Evolutionary conservation across 1,140 invertebrate species (phyloP), one percentile per base, ranked within the genome.

Genomic region (Artemia franciscana): DNA sequence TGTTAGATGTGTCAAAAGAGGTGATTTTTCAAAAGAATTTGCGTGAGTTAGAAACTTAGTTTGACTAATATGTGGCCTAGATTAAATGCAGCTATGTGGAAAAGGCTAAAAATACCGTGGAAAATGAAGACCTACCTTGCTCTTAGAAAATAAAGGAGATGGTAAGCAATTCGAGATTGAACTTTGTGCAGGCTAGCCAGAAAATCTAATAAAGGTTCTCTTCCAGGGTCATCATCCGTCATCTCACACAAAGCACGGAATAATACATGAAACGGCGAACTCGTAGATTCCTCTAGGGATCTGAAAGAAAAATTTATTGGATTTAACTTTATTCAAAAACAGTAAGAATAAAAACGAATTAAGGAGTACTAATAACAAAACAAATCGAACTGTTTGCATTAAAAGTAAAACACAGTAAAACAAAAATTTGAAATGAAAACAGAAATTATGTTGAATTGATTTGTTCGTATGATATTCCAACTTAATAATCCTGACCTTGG

Each of bases 131-230:
- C 21, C 24, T 65, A 63, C 73, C 84, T 82, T 61, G 86, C 82
- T 79, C 88, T 87, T 57, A 89, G 74, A 73, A 86, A 90, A 72
- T 89, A 94, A 23, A 95, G 74, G 57, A 95, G 75, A 65, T 87
- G 78, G 72, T 90, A 93, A 60, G 90, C 90, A 61, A 89, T 78
- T 69, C 78, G 78, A 4, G 83, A 79, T 69, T 86, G 79, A 67
- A 79, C 73, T 65, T 72, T 73, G 71, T 84, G 80, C 76, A 90
- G 84, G 74, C 84, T 88, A 67, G 79, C 83, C 56, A 86, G 77
- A 58, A 84, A 76, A 68, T 82, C 80, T 65, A 85, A 77, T 65
- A 86, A 73, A 60, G 84, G 76, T 72, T 86, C 84, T 68, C 82
- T 78, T 63, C 82, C 72, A 65, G 83, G 82, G 69, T 91, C 88